Percentiles rank a stretch among this genome's conserved stretches.
phyloP scores from a whole-genome alignment of 1,140 invertebrate species.

The Drosophila sechellia region DNA sequence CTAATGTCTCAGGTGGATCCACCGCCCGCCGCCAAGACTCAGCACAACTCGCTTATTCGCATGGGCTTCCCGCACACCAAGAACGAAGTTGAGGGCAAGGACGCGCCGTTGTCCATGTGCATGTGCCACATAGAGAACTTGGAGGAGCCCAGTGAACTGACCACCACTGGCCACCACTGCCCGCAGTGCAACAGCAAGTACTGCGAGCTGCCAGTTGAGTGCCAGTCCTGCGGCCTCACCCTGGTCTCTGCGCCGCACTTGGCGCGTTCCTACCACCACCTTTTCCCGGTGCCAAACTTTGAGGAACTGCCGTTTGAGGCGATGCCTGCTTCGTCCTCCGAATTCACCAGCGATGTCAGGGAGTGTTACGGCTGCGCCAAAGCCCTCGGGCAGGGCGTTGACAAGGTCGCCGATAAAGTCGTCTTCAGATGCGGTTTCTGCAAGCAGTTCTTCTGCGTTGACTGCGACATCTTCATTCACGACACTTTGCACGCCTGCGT shows the following conservation, averaged over 20 bases:
- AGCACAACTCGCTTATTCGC: slow-evolving; percentile 94
- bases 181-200: slow-evolving; percentile 98
- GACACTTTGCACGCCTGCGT: slow-evolving; percentile 97
- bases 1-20: slow-evolving; percentile 93
- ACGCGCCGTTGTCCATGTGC: slow-evolving; percentile 91
- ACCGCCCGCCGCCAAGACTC: slow-evolving; percentile 91
- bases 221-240: slow-evolving; percentile 96
- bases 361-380: slow-evolving; percentile 91
- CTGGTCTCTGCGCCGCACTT: slow-evolving; percentile 99
- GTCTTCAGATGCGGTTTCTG: slow-evolving; percentile 93
- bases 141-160: slow-evolving; percentile 88
- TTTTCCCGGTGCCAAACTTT: slow-evolving; percentile 96
- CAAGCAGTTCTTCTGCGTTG: slow-evolving; percentile 92
- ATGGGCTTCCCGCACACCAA: slow-evolving; percentile 95
- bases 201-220: slow-evolving; percentile 98
- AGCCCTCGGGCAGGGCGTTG: slow-evolving; percentile 86
- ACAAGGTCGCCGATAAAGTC: slow-evolving; percentile 90
- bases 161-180: slow-evolving; percentile 94
- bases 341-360: slow-evolving; percentile 24
- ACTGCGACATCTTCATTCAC: slow-evolving; percentile 98
- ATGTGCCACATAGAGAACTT: slow-evolving; percentile 95
- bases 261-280: slow-evolving; percentile 98
- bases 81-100: slow-evolving; percentile 86
- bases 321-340: slow-evolving; percentile 84
- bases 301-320: slow-evolving; percentile 88